These are phyloP conservation scores for Thereva nobilitata DNA, from an alignment of 2,888 invertebrate species.

Conservation along the genomic window DNA sequence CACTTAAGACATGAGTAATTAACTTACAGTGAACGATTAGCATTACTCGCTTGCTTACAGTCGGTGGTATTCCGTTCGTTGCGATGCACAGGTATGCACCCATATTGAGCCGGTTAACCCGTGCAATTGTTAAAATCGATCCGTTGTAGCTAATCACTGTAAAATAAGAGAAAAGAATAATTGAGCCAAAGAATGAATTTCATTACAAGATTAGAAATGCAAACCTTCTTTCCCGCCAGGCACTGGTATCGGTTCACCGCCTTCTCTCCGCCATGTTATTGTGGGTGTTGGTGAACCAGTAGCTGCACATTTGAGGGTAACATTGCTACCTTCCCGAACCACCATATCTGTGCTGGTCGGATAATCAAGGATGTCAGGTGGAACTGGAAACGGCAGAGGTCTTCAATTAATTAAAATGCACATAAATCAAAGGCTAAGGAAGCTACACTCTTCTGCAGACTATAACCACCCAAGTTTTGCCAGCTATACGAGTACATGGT, in stretches of 20 bases:
- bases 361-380: slow-evolving; percentile 83
- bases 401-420: slow-evolving; percentile 43
- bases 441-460: slow-evolving; percentile 21
- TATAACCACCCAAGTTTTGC: too few species aligned
- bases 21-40: slow-evolving; percentile 83
- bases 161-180: slow-evolving; percentile 16
- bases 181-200: slow-evolving; percentile 21
- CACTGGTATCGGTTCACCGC: slow-evolving; percentile 72
- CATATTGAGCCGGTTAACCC: slow-evolving; percentile 77
- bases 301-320: slow-evolving; percentile 84
- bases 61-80: slow-evolving; percentile 80
- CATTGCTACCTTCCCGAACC: slow-evolving; percentile 82
- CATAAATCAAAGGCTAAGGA: slow-evolving; percentile 40
- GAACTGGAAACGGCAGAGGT: slow-evolving; percentile 62
- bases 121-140: slow-evolving; percentile 70
- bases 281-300: slow-evolving; percentile 86
- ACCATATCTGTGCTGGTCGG: slow-evolving; percentile 85
- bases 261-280: slow-evolving; percentile 86
- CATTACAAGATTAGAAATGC: slow-evolving; percentile 24
- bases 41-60: slow-evolving; percentile 78
- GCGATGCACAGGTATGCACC: slow-evolving; percentile 82
- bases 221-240: slow-evolving; percentile 71
- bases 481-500: too few species aligned
- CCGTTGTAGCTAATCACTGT: slow-evolving; percentile 70
- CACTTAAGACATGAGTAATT: slow-evolving; percentile 33